Evolutionary conservation across 2,797 vertebrate species (phyloP), one percentile per base, ranked within the genome.

Genomic region (Anguilla anguilla): DNA sequence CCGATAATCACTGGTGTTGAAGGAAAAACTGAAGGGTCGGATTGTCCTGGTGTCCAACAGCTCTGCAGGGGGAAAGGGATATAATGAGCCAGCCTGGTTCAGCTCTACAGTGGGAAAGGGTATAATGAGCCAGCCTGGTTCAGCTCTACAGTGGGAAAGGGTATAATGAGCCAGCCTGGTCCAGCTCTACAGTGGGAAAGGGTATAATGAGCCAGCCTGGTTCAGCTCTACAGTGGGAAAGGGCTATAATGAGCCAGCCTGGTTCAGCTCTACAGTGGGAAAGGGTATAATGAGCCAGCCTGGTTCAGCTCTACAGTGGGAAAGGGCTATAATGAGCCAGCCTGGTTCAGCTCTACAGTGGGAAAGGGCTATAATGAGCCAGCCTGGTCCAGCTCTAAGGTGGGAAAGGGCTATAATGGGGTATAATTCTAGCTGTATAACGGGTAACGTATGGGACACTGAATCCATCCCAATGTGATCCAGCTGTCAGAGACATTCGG

Each of bases 1-100:
- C 53, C 97, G 94, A 91, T 97, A 97, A 94, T 97, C 97, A 15
- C 97, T 97, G 91, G 96, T 97, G 95, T 97, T 97, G 93, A 97
- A 97, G 89, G 96, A 95, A 90, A 97, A 97, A 85, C 96, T 96
- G 93, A 97, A 97, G 17, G 97, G 97, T 2, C 96, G 94, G 0
- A 95, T 96, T 0, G 96, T 96, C 84, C 95, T 95, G 0, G 97
- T 97, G 92, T 97, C 96, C 95, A 97, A 94, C 83, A 97, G 93
- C 59, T 97, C 97, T 97, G 92, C 46, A 93, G 67, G 10, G 85
- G 39, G 57, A 46, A 89, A 79, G 83, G 79, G 74, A 86, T 10
- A 77, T 74, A 39, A 84, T 77, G 72, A 39, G 22, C 17, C 43
- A 81, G 6, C 39, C 43, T 49, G 72, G 35, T 77, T 13, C 6